Conservation (phyloP, 2,797 vertebrate species). For the Phrynocephalus vlangalii region DNA sequence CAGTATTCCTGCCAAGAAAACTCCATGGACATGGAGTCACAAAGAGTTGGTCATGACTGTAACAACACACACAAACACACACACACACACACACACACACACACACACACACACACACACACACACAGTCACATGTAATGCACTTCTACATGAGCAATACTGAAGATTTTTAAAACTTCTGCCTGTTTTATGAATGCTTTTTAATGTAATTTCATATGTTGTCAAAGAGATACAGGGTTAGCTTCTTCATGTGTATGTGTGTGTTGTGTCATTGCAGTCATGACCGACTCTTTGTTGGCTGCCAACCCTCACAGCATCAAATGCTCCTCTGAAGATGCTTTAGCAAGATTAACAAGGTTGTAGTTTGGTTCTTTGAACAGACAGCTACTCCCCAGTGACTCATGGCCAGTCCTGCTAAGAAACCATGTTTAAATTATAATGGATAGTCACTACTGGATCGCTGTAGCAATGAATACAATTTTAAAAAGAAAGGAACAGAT, state of each 20-base stretch:
- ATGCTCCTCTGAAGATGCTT: not conserved
- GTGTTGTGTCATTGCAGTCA: too few species aligned
- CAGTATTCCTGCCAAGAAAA: too few species aligned
- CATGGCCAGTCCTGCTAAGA: not conserved
- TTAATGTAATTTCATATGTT: not conserved
- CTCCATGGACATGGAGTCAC: too few species aligned
- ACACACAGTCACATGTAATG: not conserved
- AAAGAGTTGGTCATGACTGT: too few species aligned
- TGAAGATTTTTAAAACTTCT: not conserved
- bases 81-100: too few species aligned
- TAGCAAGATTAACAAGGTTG: not conserved
- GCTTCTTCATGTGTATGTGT: not conserved
- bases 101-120: too few species aligned
- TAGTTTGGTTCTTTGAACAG: not conserved
- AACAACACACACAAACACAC: too few species aligned
- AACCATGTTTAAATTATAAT: not conserved
- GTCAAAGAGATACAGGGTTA: not conserved
- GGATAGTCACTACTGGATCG: not conserved
- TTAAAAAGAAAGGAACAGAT: not conserved
- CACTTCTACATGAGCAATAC: not conserved
- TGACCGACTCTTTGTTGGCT: too few species aligned
- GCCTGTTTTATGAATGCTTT: not conserved
- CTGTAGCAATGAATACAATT: fast-evolving
- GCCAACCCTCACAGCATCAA: not conserved
- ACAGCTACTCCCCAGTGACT: not conserved